phyloP scores from a whole-genome alignment of 2,113 vertebrate genomes.

The Cryptomyrus ogoouensis region DNA sequence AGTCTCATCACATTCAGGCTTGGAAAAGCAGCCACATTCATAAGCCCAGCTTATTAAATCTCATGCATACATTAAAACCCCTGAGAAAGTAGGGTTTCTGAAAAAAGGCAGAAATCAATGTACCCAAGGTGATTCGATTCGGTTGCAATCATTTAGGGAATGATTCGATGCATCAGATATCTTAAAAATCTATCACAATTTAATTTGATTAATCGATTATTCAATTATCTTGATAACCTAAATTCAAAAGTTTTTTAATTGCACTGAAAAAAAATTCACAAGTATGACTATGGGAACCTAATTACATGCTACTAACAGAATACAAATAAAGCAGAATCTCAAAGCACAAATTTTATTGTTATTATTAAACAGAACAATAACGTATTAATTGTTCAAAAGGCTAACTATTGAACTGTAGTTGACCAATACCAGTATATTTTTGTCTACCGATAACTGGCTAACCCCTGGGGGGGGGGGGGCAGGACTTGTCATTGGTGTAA shows the following conservation, averaged over 20 bases:
- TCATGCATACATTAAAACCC: background rate
- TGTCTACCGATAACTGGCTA: background rate
- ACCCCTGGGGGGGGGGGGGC: background rate
- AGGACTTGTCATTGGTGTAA: too few relatives aligned
- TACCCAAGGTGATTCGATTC: background rate
- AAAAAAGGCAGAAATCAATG: background rate
- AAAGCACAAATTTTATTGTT: background rate
- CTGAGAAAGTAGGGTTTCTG: background rate
- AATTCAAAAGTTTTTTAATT: background rate
- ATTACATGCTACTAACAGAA: background rate
- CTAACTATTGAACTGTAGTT: background rate
- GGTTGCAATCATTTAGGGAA: background rate
- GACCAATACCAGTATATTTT: background rate
- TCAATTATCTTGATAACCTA: background rate
- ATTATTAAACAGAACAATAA: background rate
- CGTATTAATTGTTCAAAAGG: background rate
- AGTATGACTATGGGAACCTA: background rate
- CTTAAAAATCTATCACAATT: background rate
- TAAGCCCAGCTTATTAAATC: background rate
- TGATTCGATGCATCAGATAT: background rate
- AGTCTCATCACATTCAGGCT: background rate
- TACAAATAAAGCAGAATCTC: background rate
- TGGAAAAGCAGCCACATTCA: background rate
- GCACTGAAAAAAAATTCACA: background rate
- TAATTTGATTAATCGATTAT: background rate